Conservation (phyloP, 2,797 vertebrate species). For the Moxostoma hubbsi region DNA sequence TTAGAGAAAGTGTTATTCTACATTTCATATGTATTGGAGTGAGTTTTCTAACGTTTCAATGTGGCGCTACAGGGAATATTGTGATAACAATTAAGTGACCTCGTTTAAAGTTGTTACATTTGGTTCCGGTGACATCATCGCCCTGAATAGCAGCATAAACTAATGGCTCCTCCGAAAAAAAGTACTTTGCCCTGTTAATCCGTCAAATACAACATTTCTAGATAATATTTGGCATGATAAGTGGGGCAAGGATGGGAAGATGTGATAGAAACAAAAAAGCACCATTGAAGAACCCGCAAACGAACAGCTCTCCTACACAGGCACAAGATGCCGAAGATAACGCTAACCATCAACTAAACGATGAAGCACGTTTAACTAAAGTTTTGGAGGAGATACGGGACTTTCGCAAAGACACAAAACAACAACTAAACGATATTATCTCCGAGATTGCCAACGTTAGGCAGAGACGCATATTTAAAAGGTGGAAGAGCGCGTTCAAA, state of each 20-base stretch:
- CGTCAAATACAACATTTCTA: constrained; percentile 12
- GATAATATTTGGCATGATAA: neutral
- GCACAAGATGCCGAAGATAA: constrained; percentile 19
- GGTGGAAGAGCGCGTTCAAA: neutral
- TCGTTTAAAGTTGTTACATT: neutral
- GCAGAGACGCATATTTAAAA: constrained; percentile 24
- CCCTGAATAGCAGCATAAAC: neutral
- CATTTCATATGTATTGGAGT: constrained; percentile 21
- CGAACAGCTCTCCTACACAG: no score
- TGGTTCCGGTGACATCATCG: neutral
- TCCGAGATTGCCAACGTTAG: constrained; percentile 24
- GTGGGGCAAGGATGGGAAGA: constrained; percentile 7
- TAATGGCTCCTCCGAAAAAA: no score
- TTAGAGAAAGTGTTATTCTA: constrained; percentile 42
- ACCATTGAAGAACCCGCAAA: no score
- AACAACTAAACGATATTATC: constrained; percentile 31
- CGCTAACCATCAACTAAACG: neutral
- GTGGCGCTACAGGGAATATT: constrained; percentile 26
- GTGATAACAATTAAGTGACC: constrained; percentile 14
- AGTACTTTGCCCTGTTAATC: neutral
- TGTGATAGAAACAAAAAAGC: constrained; percentile 28
- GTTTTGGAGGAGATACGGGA: neutral
- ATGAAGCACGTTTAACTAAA: constrained; percentile 11
- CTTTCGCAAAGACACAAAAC: constrained; percentile 1
- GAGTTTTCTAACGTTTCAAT: constrained; percentile 22